phyloP scores from a whole-genome alignment of 1,140 invertebrate species.

The Zelostemma sp. region DNA sequence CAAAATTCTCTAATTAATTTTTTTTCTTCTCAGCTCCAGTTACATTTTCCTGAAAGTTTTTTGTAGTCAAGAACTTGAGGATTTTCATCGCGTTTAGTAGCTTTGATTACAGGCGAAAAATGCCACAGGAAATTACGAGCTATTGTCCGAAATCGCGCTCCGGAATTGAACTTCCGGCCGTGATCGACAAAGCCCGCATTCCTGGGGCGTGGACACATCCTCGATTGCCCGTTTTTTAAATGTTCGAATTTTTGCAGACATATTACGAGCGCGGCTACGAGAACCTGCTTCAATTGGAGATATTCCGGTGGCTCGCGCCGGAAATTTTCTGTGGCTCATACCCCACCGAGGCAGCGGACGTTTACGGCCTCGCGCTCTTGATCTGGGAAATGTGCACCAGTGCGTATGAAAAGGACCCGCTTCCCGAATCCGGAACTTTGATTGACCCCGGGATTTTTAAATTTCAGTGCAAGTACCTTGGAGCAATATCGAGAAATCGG shows the following conservation, averaged over 20 bases:
- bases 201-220: conserved; percentile 1
- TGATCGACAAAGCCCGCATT: not conserved
- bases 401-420: too few relatives aligned
- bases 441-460: too few relatives aligned
- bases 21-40: too few relatives aligned
- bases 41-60: too few relatives aligned
- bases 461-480: conserved; percentile 50
- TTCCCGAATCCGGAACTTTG: too few relatives aligned
- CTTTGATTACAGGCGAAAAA: not conserved
- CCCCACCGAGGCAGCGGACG: conserved; percentile 42
- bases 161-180: conserved; percentile 8
- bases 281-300: conserved; percentile 49
- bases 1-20: too few relatives aligned
- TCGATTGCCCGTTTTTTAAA: not conserved
- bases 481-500: conserved; percentile 39
- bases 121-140: not conserved
- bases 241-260: conserved; percentile 28
- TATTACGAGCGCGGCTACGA: conserved; percentile 33
- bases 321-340: conserved; percentile 41
- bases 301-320: conserved; percentile 57
- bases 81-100: too few relatives aligned
- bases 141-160: not conserved
- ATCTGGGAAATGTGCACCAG: conserved; percentile 63
- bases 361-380: conserved; percentile 54
- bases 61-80: too few relatives aligned